Percentiles rank a stretch among this genome's conserved stretches.
Conservation (phyloP, 2,797 vertebrate genomes). For the Chrysocyon brachyurus region DNA sequence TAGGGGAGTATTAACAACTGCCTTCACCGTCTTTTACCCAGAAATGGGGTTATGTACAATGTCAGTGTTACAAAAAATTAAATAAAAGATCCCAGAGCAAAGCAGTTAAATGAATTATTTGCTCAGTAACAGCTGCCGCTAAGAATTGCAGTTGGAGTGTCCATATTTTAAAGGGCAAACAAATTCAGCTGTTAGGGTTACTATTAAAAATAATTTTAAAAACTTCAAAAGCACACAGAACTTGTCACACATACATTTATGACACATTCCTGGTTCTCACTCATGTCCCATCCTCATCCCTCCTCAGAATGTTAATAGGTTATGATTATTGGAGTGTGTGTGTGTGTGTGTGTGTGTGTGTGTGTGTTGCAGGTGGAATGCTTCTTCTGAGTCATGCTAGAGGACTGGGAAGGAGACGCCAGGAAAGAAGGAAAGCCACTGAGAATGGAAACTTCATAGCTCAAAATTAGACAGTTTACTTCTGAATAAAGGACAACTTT, state of each 20-base stretch:
- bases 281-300: neutral
- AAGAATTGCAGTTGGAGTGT: neutral
- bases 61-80: neutral
- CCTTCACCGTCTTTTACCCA: neutral
- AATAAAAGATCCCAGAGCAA: neutral
- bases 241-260: neutral
- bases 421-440: neutral
- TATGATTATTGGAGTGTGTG: neutral
- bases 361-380: neutral
- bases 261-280: neutral
- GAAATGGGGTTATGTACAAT: neutral
- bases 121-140: neutral
- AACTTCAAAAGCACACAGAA: neutral
- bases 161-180: neutral
- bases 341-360: neutral
- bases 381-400: neutral
- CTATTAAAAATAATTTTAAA: neutral
- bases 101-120: conserved; percentile 42
- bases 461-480: neutral
- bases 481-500: neutral
- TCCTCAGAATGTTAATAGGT: neutral
- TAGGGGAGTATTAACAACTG: neutral
- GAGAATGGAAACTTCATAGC: neutral
- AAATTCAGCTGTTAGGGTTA: neutral
- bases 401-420: neutral